Evolutionary conservation across 2,888 invertebrate species (phyloP).

Genomic region (Sycophila texana): DNA sequence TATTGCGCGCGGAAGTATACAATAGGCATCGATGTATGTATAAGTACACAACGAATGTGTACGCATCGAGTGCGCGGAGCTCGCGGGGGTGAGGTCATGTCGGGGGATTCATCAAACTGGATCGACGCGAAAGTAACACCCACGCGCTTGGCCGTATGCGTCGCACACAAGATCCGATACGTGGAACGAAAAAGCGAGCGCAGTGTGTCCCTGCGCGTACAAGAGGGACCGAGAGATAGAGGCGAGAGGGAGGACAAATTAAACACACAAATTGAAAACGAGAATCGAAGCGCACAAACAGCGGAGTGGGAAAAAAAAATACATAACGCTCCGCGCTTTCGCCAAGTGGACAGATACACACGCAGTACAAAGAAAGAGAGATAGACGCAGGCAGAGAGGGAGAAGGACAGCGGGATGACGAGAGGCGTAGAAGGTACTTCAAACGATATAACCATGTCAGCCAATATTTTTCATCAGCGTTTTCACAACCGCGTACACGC

Average conservation of each 20-base stretch:
- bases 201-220: not conserved
- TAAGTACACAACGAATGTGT: no score
- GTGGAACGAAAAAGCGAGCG: not conserved
- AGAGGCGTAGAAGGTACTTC: conserved; percentile 11
- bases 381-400: not conserved
- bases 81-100: no score
- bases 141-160: not conserved
- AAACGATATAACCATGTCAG: conserved; percentile 30
- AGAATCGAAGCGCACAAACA: not conserved
- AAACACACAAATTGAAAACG: conserved; percentile 18
- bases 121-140: not conserved
- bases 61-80: no score
- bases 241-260: not conserved
- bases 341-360: not conserved
- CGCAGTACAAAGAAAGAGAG: not conserved
- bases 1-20: not conserved
- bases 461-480: conserved; percentile 45
- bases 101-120: not conserved
- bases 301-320: not conserved
- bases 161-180: not conserved
- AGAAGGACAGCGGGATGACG: not conserved
- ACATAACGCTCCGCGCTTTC: not conserved
- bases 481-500: not conserved
- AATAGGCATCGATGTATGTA: no score
- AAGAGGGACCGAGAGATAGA: not conserved